Conservation (phyloP, 2,888 invertebrate species). For the Drosophila conformis region DNA sequence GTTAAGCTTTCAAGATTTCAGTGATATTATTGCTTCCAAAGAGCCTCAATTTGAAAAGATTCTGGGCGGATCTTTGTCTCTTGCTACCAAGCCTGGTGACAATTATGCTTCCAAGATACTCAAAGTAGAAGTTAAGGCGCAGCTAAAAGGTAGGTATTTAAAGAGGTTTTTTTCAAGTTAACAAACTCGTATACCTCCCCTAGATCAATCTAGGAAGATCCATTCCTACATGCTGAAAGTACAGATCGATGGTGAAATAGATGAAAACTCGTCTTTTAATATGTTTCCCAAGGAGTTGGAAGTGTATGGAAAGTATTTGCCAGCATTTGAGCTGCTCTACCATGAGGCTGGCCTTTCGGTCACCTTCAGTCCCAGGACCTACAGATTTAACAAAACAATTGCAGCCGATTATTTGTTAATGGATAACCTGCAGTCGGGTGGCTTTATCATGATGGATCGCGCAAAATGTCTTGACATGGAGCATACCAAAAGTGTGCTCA, state of each 20-base stretch:
- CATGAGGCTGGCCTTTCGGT: constrained; percentile 35
- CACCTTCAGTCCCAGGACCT: constrained; percentile 50
- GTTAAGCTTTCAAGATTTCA: constrained; percentile 47
- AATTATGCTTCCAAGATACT: constrained; percentile 66
- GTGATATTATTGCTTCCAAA: constrained; percentile 23
- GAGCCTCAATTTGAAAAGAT: constrained; percentile 50
- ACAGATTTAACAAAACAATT: constrained; percentile 30
- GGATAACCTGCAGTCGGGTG: constrained; percentile 67
- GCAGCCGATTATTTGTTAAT: constrained; percentile 57
- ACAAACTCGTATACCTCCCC: background rate
- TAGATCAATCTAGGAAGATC: constrained; percentile 40
- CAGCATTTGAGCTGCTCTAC: constrained; percentile 63
- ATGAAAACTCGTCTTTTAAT: constrained; percentile 43
- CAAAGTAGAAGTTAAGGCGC: constrained; percentile 59
- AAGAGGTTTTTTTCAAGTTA: background rate
- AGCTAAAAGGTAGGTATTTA: constrained; percentile 57
- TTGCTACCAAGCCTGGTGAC: constrained; percentile 64
- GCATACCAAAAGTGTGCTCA: constrained; percentile 68
- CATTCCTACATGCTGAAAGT: constrained; percentile 58
- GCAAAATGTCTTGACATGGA: constrained; percentile 70
- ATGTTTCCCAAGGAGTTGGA: constrained; percentile 68
- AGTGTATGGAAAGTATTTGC: constrained; percentile 58
- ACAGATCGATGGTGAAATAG: background rate
- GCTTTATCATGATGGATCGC: constrained; percentile 71
- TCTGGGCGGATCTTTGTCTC: constrained; percentile 16